Base-by-base conservation (phyloP, 1,140 invertebrate species). In the Tetramorium simillimum region DNA sequence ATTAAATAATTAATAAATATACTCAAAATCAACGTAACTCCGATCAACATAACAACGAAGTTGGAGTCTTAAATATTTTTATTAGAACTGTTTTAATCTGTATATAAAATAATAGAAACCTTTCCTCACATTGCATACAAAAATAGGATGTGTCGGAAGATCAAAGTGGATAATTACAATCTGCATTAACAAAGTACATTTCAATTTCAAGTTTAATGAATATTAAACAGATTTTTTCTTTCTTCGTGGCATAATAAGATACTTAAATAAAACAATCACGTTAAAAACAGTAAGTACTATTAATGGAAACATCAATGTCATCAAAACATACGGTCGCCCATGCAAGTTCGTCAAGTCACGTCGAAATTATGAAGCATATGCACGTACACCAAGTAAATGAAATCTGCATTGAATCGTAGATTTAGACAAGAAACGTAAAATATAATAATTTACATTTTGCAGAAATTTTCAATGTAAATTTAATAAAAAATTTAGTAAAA, bases 251-350 rank as follows among this genome's bases (percentile, higher is more conserved):
- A 21, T 18, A 60, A 40, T 75, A 60, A 76, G 37, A 49, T 10
- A 65, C 14, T 78, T 46, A 16, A 24, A 12, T 10, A 80, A 67
- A 80, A 80, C 3, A 16, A 37, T 65, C 60, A 78, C 75, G 28
- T 33, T 63, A 63, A 63, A 77, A 78, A 46, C 56, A 14, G 3
- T 28, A 24, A 9, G 6, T 28, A 24, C 43, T 51, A 67, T 65
- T 80, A 53, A 80, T 53, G 67, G 60, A 80, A 51, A 21, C n/a
- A 51, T 67, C 62, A 80, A 67, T 80, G 60, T 10, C 58, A 78
- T 3, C 28, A 28, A 33, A 37, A 51, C 18, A 14, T 2, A 12
- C 33, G 14, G n/a, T 51, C 28, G n/a, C 16, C 21, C 24, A 14
- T 3, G 58, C 24, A 14, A 14, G 28, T 76, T 60, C 53, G 24